These are phyloP conservation scores for Kryphioiulus occultus DNA, from an alignment of 2,888 invertebrate species.

Conservation along the genomic window DNA sequence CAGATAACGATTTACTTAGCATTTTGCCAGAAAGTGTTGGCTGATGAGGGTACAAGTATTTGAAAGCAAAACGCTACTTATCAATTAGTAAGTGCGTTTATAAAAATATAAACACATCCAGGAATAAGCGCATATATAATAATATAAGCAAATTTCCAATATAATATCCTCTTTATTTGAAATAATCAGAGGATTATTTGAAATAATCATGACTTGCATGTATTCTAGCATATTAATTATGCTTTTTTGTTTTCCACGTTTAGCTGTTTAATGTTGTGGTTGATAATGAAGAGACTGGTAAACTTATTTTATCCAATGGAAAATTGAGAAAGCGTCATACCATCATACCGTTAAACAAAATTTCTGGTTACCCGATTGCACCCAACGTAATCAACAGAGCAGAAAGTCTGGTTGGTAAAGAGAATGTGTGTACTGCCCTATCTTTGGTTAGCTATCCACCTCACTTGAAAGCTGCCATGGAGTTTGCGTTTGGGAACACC, in stretches of 20 bases:
- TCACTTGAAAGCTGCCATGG: constrained; percentile 77
- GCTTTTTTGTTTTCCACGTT: constrained; percentile 57
- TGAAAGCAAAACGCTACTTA: too few relatives aligned
- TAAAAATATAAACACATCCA: too few relatives aligned
- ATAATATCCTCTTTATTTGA: too few relatives aligned
- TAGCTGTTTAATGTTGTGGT: constrained; percentile 91
- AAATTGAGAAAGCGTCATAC: constrained; percentile 81
- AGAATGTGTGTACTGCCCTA: constrained; percentile 83
- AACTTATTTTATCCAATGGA: constrained; percentile 82
- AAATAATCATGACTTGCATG: too few relatives aligned
- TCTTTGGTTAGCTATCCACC: constrained; percentile 76
- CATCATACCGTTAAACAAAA: constrained; percentile 91
- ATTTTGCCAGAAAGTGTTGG: too few relatives aligned
- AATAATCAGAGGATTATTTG: too few relatives aligned
- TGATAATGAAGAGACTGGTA: constrained; percentile 83
- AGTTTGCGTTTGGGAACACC: constrained; percentile 84
- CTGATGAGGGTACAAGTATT: too few relatives aligned
- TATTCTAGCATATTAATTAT: background rate
- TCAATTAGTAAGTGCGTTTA: too few relatives aligned
- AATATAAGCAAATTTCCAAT: too few relatives aligned
- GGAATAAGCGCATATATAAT: too few relatives aligned
- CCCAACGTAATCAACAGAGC: constrained; percentile 71
- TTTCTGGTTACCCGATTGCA: constrained; percentile 72
- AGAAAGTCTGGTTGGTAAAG: constrained; percentile 77
- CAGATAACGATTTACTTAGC: too few relatives aligned